Evolutionary conservation across 1,140 invertebrate genomes (phyloP), one percentile per base, ranked within the genome.

Genomic region (Sinella curviseta): DNA sequence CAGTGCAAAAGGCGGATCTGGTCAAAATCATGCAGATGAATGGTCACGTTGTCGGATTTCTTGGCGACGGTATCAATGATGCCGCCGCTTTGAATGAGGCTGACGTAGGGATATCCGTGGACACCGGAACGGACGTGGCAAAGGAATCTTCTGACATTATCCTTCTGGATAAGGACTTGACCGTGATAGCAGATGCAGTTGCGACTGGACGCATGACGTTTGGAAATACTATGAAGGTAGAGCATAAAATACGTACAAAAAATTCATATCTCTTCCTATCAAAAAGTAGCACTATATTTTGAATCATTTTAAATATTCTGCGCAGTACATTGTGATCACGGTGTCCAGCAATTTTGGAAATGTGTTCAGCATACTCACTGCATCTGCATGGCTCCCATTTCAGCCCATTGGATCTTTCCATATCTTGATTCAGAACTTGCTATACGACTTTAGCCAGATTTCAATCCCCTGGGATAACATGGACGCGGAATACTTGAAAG

Each of bases 41-140:
- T 3, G 78, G 70, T 31, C 80, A 82, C 36, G 76, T 83, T 0
- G 79, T 82, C 20, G 84, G 83, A 35, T 83, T 85, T 73, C 36
- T 84, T 24, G 84, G 84, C 12, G 84, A 85, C 36, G 84, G 84
- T 2, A 82, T 85, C 30, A 85, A 85, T 48, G 84, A 85, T 76
- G 81, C 83, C 0, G 78, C 78, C 1, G 84, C 84, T 14, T 60
- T 85, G 33, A 20, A 20, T 1, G 67, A 79, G 30, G 84, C 84
- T 33, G 78, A 83, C 54, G 77, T 84, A 8, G 84, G 84, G 1
- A 83, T 85, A 65, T 67, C 82, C 0, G 79, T 85, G 0, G 82
- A 79, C 67, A 76, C 31, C 34, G 80, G 78, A 24, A 76, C 78
- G 12, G 84, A 85, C 28, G 81, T 83, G 26, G 83, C 83, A 3